phyloP scores from a whole-genome alignment of 2,888 invertebrate species.

The Julus scandinavius region DNA sequence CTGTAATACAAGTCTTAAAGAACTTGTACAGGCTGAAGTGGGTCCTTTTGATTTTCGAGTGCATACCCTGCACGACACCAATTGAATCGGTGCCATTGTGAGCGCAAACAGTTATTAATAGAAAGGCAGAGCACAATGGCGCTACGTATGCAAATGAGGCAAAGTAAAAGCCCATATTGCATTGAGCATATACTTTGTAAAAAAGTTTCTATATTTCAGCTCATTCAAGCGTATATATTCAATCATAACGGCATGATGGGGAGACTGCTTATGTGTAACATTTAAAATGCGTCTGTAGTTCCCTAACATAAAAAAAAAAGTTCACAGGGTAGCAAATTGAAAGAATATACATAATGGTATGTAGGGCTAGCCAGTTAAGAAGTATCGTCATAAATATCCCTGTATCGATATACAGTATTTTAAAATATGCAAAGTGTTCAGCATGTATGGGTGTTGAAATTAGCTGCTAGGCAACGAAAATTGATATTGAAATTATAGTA shows the following conservation, averaged over 20 bases:
- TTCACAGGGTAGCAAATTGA: not conserved
- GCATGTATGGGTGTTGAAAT: too few species aligned
- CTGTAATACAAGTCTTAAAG: conserved; percentile 42
- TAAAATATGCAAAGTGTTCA: not conserved
- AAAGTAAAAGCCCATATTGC: conserved; percentile 17
- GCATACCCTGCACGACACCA: conserved; percentile 32
- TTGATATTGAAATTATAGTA: too few species aligned
- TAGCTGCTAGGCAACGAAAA: too few species aligned
- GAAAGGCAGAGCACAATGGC: not conserved
- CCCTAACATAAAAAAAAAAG: not conserved
- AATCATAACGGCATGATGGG: conserved; percentile 19
- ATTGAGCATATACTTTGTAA: conserved; percentile 14
- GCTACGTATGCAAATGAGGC: conserved; percentile 30
- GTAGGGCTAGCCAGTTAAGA: not conserved
- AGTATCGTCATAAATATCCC: not conserved
- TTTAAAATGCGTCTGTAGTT: not conserved
- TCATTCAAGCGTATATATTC: conserved; percentile 19
- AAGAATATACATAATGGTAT: not conserved
- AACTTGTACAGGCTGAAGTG: conserved; percentile 24
- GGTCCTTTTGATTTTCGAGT: conserved; percentile 39
- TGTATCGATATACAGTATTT: not conserved
- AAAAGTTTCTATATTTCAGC: conserved; percentile 37
- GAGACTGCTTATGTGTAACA: not conserved
- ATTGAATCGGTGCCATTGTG: conserved; percentile 2
- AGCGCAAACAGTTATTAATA: conserved; percentile 26